Evolutionary conservation across 1,140 invertebrate genomes (phyloP), one percentile per base, ranked within the genome.

Genomic region (Vollenhovia emeryi): DNA sequence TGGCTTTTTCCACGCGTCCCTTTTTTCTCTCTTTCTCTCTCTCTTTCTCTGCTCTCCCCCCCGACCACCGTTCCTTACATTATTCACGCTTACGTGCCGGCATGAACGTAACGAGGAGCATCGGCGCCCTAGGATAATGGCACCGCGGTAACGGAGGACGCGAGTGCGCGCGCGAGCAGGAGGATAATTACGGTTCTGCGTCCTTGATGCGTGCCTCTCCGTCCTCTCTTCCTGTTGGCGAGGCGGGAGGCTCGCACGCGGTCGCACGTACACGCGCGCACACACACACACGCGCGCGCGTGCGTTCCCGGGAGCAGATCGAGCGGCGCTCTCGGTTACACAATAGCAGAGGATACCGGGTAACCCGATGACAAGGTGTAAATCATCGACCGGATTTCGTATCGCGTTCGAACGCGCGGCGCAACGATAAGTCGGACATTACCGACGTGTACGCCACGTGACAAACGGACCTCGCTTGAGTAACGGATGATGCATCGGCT

Each of bases 131-230:
- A 52, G 40, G 40, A 62, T 80, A 90, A 89, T 84, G 66, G 75
- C 76, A 55, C 57, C 45, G 40, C 24, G 59, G n/a, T 1, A 74
- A 18, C 6, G 59, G 27, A 21, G 55, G 21, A 21, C 68, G 48
- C 33, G 18, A 48, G 36, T 73, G 48, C 73, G 48, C 55, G 66
- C 30, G 60, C 52, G 69, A 40, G 40, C 43, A 15, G 52, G 36
- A 57, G 82, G 86, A 91, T 91, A 91, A 91, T 91, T 91, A 89
- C 78, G 74, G 74, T 74, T 87, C 84, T 57, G 48, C 79, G 59
- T 71, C 86, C 89, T 87, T 87, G 75, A 85, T 88, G 79, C 75
- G 80, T 84, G 76, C 69, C 73, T 60, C 30, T n/a, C 73, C 73
- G 69, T 85, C 64, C 66, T 89, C 86, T 84, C 59, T 79, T 86